Base-by-base conservation (phyloP, 2,888 invertebrate species). In the Rhaphigaster nebulosa region DNA sequence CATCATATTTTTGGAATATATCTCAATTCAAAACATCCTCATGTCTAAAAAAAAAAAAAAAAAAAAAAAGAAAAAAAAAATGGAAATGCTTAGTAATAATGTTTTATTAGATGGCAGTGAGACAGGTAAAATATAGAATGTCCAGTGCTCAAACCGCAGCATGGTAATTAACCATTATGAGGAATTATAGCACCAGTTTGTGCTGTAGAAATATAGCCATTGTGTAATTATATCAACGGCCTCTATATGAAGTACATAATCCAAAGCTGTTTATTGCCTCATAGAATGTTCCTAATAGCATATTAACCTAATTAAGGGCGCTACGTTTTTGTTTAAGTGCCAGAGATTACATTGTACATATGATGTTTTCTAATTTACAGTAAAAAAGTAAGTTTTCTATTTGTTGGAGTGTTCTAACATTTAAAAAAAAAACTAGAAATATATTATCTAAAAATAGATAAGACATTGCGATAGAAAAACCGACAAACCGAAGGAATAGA, bases 181-280 rank as follows among this genome's bases (percentile, higher is more conserved):
- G 70, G 38, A 76, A 76, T 38, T 76, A 76, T 38, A 38, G 34
- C 70, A 38, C 10, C 18, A 76, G 38, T 76, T 38, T 20, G 34
- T 76, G 38, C 29, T 6, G 70, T 76, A 38, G 38, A 76, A 23
- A 23, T 76, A 34, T 76, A 38, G 70, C 34, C 70, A 26, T 23
- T 76, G 20, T 76, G 70, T 76, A 76, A 76, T 76, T 76, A 76
- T 76, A 38, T 76, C 70, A 34, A 34, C 15, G 34, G 0, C 20
- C 29, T 34, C 18, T 65, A 65, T 34, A 65, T 65, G 23, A 34
- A 65, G 29, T 38, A 38, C 8, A 76, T 76, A 76, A 76, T 38
- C 70, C 70, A 38, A 34, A 76, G 70, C 70, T 76, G 34, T 76
- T 76, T 38, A 76, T 76, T 76, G 38, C 70, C 70, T 76, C 38